Evolutionary conservation across 2,888 invertebrate species (phyloP), one percentile per base, ranked within the genome.

Genomic region (Cataglyphis cursor): DNA sequence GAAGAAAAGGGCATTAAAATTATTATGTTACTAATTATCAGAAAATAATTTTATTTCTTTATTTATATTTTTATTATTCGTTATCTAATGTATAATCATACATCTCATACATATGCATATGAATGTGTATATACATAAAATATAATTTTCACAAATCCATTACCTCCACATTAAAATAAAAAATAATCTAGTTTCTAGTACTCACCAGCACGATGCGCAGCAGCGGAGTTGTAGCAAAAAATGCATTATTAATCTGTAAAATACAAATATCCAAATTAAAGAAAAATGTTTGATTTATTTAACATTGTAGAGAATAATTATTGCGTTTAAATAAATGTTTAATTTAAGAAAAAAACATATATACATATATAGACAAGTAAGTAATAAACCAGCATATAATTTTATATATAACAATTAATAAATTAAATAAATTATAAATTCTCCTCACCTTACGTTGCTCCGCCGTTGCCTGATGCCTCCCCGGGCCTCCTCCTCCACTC

Each of bases 351-450:
- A 51, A 44, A 41, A 10, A n/a, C 8, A 51, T n/a, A 2, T n/a
- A n/a, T 8, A n/a, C 51, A 8, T 8, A 51, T 3, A 51, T n/a
- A 51, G 8, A 48, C 21, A 57, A 21, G 57, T 12, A 57, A 21
- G 54, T 12, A 57, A 21, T 54, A 54, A 54, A 44, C 3, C 12
- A 48, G 18, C 18, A 48, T 21, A 21, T 54, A 54, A 10, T 54
- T 54, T 65, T 1, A 28, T 18, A 48, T 5, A 48, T 48, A 48
- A 18, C 18, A 1, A 48, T 48, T 48, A 44, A 28, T 18, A 28
- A 28, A 44, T 15, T 28, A 66, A 66, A 28, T 66, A 68, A 66
- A 18, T 48, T 6, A 28, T 44, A 38, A 72, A 57, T 57, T 72
- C 12, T 57, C 12, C 72, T 72, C n/a, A 72, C 72, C 24, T 24